Conservation (phyloP, 1,140 invertebrate genomes). For the Coptotermes formosanus region DNA sequence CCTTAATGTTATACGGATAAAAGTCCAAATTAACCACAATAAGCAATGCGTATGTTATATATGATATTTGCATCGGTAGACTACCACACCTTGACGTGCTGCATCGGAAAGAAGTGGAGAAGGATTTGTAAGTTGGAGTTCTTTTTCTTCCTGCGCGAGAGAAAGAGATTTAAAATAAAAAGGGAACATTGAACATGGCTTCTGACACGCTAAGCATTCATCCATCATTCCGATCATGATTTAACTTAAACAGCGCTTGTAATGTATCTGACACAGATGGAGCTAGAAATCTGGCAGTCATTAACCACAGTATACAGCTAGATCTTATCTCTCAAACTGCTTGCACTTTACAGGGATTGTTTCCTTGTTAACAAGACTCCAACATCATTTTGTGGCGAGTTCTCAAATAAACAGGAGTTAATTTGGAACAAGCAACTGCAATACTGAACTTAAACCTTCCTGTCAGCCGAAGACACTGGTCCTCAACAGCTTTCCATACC, state of each 20-base stretch:
- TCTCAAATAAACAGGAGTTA: no score
- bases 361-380: neutral
- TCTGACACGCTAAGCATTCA: neutral
- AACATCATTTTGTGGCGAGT: neutral
- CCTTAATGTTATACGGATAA: no score
- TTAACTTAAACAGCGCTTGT: neutral
- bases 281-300: neutral
- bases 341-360: neutral
- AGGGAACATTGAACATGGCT: neutral
- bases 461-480: no score
- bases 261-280: neutral
- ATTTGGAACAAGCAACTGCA: no score
- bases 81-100: neutral
- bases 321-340: neutral
- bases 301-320: neutral
- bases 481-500: no score
- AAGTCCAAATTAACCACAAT: no score
- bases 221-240: neutral
- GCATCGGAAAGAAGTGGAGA: neutral
- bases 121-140: neutral
- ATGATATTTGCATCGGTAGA: neutral
- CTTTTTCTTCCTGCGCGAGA: neutral
- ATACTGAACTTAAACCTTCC: no score
- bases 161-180: neutral
- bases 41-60: no score